phyloP scores from a whole-genome alignment of 2,888 invertebrate genomes.

The Chrysolina oricalcia region DNA sequence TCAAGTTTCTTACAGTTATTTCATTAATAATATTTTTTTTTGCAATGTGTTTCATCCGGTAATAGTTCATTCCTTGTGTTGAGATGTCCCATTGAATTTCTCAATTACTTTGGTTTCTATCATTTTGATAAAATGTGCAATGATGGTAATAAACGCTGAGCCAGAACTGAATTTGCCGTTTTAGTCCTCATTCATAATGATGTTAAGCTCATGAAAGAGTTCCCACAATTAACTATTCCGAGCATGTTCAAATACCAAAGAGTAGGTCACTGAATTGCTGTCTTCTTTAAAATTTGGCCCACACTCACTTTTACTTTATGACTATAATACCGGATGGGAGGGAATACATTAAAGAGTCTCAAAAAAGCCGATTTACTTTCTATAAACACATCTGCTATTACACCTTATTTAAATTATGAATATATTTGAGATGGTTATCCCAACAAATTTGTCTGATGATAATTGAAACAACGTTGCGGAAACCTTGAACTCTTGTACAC shows the following conservation, averaged over 20 bases:
- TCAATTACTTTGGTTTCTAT: too few species aligned
- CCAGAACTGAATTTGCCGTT: too few species aligned
- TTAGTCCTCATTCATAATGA: background rate
- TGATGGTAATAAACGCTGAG: too few species aligned
- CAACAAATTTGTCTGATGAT: background rate
- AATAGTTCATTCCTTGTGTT: too few species aligned
- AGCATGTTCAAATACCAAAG: conserved; percentile 1
- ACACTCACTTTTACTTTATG: conserved; percentile 45
- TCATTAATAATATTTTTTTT: too few species aligned
- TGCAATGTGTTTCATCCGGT: too few species aligned
- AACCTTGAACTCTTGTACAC: too few species aligned
- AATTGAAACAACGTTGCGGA: background rate
- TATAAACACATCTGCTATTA: conserved; percentile 19
- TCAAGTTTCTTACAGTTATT: too few species aligned
- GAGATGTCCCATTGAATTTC: too few species aligned
- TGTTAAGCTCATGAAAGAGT: background rate
- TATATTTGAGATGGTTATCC: background rate
- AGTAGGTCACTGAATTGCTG: conserved; percentile 18
- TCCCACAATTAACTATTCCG: conserved; percentile 1
- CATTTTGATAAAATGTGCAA: too few species aligned
- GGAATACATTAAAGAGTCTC: background rate
- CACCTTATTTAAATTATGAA: background rate
- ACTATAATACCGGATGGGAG: conserved; percentile 31
- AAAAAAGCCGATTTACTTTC: conserved; percentile 24
- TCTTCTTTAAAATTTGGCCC: conserved; percentile 27